These are phyloP conservation scores for Nephrotoma appendiculata DNA, from an alignment of 2,888 invertebrate species.

Conservation along the genomic window DNA sequence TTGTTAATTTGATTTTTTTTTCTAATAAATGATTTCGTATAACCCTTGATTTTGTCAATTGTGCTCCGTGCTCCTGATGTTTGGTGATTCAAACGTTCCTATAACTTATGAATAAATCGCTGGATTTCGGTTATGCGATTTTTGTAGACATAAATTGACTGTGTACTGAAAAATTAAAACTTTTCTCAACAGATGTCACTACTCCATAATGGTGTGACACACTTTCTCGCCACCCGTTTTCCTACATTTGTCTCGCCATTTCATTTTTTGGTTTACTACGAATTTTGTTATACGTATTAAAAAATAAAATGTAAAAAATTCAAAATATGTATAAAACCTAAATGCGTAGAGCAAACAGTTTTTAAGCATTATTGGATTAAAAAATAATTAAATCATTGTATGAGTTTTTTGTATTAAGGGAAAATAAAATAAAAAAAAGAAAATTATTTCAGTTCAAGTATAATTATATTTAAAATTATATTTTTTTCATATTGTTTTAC, in stretches of 20 bases:
- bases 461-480: background rate
- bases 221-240: background rate
- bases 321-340: background rate
- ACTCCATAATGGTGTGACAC: background rate
- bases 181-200: background rate
- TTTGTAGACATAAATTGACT: background rate
- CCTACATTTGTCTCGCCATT: background rate
- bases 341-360: background rate
- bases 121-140: background rate
- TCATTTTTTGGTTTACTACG: background rate
- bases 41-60: background rate
- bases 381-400: background rate
- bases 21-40: background rate
- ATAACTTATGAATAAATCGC: too few relatives aligned
- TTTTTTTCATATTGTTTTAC: background rate
- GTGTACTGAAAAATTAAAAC: background rate
- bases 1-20: background rate
- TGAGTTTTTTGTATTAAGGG: background rate
- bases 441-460: background rate
- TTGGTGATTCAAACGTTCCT: too few relatives aligned
- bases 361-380: background rate
- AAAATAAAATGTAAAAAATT: background rate
- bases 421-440: background rate
- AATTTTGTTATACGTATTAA: background rate
- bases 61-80: too few relatives aligned